Conservation (phyloP, 2,113 vertebrate species). For the Alethe castanea region DNA sequence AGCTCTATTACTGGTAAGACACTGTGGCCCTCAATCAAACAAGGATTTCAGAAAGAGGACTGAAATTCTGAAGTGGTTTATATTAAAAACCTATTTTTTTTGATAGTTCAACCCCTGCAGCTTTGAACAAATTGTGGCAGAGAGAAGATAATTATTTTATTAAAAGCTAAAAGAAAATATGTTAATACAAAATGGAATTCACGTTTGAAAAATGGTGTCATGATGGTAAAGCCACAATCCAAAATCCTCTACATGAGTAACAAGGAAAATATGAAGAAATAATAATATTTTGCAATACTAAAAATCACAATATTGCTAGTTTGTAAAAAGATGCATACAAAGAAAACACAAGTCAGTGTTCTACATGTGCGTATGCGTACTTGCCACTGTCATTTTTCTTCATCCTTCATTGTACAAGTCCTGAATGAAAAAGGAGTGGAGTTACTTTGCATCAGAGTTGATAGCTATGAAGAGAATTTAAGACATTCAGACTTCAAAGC, state of each 20-base stretch:
- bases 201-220: not conserved
- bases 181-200: not conserved
- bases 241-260: not conserved
- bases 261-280: not conserved
- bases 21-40: not conserved
- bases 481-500: not conserved
- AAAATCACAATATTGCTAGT: not conserved
- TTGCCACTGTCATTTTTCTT: not conserved
- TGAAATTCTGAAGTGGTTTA: not conserved
- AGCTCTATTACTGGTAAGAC: not conserved
- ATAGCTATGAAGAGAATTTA: not conserved
- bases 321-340: not conserved
- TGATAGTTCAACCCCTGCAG: not conserved
- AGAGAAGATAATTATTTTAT: not conserved
- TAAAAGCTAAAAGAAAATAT: not conserved
- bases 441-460: not conserved
- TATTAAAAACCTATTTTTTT: not conserved
- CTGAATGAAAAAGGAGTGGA: not conserved
- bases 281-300: not conserved
- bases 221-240: not conserved
- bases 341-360: not conserved
- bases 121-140: not conserved
- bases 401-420: not conserved
- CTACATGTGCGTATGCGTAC: fast-evolving
- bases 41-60: not conserved